Evolutionary conservation across 2,888 invertebrate genomes (phyloP), one percentile per base, ranked within the genome.

Genomic region (Diaphora mendica): DNA sequence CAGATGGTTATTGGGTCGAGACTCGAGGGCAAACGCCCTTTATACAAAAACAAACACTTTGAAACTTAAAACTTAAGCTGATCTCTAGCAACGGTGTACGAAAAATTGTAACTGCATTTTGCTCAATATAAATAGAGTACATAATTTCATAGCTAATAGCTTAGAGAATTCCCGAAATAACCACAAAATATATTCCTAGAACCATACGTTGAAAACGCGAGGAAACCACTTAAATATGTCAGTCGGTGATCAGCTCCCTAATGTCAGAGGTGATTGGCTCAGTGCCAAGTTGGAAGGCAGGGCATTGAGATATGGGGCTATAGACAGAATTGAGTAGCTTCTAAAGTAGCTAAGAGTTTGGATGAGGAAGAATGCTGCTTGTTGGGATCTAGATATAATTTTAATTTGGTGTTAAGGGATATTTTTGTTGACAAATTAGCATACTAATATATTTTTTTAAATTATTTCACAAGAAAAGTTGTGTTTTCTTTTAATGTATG

Each of bases 181-280:
- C 76, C 76, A 81, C 80, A 78, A 75, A 73, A 74, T 67, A 76
- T 64, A 70, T 73, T 73, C 75, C 68, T 66, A 64, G 59, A 75
- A 66, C 39, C 77, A 74, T 78, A 83, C 75, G 79, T 79, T 76
- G 70, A 74, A 71, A 75, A 73, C 76, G 81, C 69, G 72, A 48
- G 76, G 44, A 68, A 48, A 69, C 80, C 83, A 83, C 85, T 88
- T 87, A 86, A 83, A 84, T 80, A 85, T 84, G 87, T 89, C 89
- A 88, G 77, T 76, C 35, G 75, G 79, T 78, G 85, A 86, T 89
- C 85, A 81, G 79, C 73, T 33, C 62, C 79, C 76, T 83, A 86
- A 87, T 89, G 87, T 84, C 86, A 87, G 84, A 85, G 87, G 88
- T 89, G 85, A 89, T 85, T 90, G 90, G 90, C 89, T 23, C 39